phyloP scores from a whole-genome alignment of 2,888 invertebrate species.

The Zhengitettix transpicula region DNA sequence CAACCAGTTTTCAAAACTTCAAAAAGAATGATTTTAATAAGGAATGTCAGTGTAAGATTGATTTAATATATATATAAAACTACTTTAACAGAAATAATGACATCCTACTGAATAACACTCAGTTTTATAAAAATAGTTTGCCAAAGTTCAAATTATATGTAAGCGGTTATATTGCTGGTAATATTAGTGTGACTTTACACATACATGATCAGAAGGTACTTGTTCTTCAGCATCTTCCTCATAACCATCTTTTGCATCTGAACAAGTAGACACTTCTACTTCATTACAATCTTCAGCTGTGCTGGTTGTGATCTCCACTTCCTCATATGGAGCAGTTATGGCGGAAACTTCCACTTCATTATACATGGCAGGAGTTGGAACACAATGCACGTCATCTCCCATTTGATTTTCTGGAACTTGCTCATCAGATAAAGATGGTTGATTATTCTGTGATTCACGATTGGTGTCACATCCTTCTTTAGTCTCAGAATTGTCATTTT shows the following conservation, averaged over 20 bases:
- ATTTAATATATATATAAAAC: no score
- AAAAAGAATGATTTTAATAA: no score
- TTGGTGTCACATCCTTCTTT: neutral
- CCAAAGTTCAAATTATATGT: no score
- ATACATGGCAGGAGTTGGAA: neutral
- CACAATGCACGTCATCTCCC: neutral
- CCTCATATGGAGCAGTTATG: conserved; percentile 2
- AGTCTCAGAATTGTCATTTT: neutral
- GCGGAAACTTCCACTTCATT: conserved; percentile 10
- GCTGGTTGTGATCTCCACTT: conserved; percentile 11
- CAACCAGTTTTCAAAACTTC: no score
- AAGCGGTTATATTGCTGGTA: no score
- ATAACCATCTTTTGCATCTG: conserved; percentile 1
- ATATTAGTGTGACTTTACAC: neutral
- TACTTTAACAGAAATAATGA: no score
- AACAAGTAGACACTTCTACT: conserved; percentile 16
- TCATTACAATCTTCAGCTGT: conserved; percentile 13
- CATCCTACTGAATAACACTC: no score
- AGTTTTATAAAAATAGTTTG: no score
- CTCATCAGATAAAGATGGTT: neutral
- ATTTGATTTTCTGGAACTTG: neutral
- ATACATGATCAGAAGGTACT: no score
- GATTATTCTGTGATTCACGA: neutral
- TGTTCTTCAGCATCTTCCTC: neutral
- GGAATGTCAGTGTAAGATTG: no score